Percentiles rank a stretch among this genome's conserved stretches.
Conservation (phyloP, 2,888 invertebrate species). For the Pheosia gnoma region DNA sequence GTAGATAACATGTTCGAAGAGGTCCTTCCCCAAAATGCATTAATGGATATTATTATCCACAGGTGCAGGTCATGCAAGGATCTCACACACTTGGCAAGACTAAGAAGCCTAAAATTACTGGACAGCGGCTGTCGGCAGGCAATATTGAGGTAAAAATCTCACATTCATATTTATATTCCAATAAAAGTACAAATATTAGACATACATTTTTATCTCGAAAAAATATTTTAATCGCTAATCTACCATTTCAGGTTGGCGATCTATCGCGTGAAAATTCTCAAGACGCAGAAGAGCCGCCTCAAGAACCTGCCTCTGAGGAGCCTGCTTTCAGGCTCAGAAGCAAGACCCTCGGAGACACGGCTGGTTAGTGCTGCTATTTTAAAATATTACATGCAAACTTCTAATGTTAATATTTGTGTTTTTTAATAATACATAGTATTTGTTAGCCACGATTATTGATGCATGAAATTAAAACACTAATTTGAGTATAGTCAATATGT, state of each 20-base stretch:
- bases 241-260: constrained; percentile 84
- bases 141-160: constrained; percentile 88
- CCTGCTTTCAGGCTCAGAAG: constrained; percentile 91
- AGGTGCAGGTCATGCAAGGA: constrained; percentile 88
- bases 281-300: constrained; percentile 85
- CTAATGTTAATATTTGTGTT: no score
- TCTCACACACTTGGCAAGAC: constrained; percentile 93
- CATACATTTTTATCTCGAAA: no score
- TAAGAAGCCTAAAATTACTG: constrained; percentile 90
- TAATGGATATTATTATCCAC: not conserved
- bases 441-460: no score
- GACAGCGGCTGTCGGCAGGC: constrained; percentile 92
- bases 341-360: constrained; percentile 95
- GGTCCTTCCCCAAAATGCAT: no score
- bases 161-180: not conserved
- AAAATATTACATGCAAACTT: no score
- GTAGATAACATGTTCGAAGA: no score
- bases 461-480: no score
- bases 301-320: constrained; percentile 58
- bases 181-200: no score
- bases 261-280: constrained; percentile 88
- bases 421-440: no score
- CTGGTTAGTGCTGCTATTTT: constrained; percentile 77
- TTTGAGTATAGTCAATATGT: no score
- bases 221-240: no score